Percentiles rank a stretch among this genome's conserved stretches.
Conservation (phyloP, 2,113 vertebrate genomes). For the Mionectes macconnelli region DNA sequence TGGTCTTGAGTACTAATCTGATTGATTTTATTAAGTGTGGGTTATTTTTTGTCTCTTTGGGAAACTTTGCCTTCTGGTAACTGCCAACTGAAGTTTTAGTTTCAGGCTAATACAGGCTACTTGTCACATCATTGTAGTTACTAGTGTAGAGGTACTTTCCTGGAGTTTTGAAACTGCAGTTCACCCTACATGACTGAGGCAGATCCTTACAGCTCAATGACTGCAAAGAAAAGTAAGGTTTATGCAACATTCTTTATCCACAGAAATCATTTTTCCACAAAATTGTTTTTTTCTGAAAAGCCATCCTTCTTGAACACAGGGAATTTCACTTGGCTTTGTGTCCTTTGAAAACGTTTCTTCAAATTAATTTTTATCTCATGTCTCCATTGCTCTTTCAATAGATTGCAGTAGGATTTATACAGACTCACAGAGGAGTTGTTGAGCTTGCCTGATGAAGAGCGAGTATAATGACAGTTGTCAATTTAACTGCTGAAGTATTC, state of each 20-base stretch:
- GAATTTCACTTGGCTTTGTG: neutral
- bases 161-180: neutral
- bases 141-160: neutral
- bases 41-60: neutral
- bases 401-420: neutral
- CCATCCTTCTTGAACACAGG: neutral
- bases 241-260: neutral
- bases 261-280: neutral
- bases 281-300: neutral
- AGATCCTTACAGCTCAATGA: neutral
- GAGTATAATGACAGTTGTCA: neutral
- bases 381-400: neutral
- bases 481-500: neutral
- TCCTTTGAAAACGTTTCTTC: neutral
- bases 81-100: neutral
- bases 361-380: neutral
- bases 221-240: neutral
- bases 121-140: neutral
- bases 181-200: neutral
- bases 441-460: neutral
- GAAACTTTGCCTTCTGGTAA: neutral
- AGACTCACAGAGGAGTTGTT: neutral
- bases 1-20: neutral
- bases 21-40: neutral
- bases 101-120: neutral